Base-by-base conservation (phyloP, 2,888 invertebrate genomes). In the Xiphydria camelus region DNA sequence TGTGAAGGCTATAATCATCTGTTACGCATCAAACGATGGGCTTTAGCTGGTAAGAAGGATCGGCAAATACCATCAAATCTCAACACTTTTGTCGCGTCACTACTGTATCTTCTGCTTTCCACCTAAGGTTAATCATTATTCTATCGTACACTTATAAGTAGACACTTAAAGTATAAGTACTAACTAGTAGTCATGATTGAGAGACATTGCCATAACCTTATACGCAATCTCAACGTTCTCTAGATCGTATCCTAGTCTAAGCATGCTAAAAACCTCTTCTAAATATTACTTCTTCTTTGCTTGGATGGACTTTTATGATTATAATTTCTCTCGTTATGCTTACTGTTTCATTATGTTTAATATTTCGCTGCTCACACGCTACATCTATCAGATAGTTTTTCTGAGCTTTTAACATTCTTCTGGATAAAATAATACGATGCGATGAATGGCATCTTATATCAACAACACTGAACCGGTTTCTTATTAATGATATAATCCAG, bases 291-390 rank as follows among this genome's bases (percentile, higher is more conserved):
- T 45, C 37, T 41, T 33, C n/a, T 40, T 34, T 45, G 53, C 39
- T 42, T 55, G 55, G 55, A 55, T 55, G 55, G 55, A 55, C 45
- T 55, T 49, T 47, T 40, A 48, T 36, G 41, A 38, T 48, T 33
- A 37, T n/a, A n/a, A n/a, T n/a, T 44, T 32, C 37, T 43, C 34
- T 47, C 32, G 32, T 45, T 35, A 25, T 29, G 15, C 7, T 29
- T 29, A 29, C 29, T n/a, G n/a, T n/a, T n/a, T n/a, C n/a, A n/a
- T n/a, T n/a, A n/a, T n/a, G n/a, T 29, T 15, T 12, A 29, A 29
- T 29, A 29, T 29, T 15, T 29, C 15, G 15, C 12, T 14, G 12
- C 4, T 7, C 29, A 14, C 14, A 14, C 14, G 12, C 29, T 14
- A 29, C 29, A 29, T 29, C 15, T 12, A 5, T 29, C n/a, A 29